Conservation (phyloP, 30 jellyfish, hydroid and myxozoan species). For the Chrysaora quinquecirrha region DNA sequence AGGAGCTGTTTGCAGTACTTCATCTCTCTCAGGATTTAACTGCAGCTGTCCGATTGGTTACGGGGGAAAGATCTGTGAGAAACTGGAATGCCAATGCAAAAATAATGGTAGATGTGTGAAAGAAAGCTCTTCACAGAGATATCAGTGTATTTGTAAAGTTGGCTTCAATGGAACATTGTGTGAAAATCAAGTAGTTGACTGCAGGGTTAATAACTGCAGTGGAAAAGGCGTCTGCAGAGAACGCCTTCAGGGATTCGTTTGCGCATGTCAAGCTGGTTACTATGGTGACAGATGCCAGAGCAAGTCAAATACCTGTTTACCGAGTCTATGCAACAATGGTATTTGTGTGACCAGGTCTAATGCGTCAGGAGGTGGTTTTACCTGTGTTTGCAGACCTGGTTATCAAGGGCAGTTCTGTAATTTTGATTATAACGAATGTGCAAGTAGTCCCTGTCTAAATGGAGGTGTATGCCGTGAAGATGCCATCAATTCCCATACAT, state of each 20-base stretch:
- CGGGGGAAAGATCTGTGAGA: conserved; percentile 74
- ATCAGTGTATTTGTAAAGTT: conserved; percentile 75
- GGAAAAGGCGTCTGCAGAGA: conserved; percentile 67
- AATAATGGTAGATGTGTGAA: conserved; percentile 84
- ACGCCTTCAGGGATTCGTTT: conserved; percentile 78
- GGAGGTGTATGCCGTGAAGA: conserved; percentile 81
- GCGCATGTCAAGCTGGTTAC: conserved; percentile 56
- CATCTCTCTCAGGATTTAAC: conserved; percentile 19
- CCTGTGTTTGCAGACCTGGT: conserved; percentile 71
- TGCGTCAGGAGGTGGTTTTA: conserved; percentile 48
- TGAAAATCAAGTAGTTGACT: conserved; percentile 55
- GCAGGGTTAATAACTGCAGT: conserved; percentile 64
- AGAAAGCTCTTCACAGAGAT: conserved; percentile 18
- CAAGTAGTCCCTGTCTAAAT: conserved; percentile 65
- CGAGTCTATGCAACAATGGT: conserved; percentile 70
- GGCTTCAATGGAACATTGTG: conserved; percentile 68
- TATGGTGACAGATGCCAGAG: conserved; percentile 50
- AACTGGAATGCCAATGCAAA: conserved; percentile 68
- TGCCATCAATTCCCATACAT: conserved; percentile 31
- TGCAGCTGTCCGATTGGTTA: conserved; percentile 83
- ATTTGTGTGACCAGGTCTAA: conserved; percentile 56
- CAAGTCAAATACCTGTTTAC: conserved; percentile 31
- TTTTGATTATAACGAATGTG: conserved; percentile 76
- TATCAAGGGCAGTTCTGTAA: conserved; percentile 79
- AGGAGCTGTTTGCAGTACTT: conserved; percentile 53